These are phyloP conservation scores for Oryzias melastigma DNA, from an alignment of 2,113 vertebrate genomes.

Conservation along the genomic window DNA sequence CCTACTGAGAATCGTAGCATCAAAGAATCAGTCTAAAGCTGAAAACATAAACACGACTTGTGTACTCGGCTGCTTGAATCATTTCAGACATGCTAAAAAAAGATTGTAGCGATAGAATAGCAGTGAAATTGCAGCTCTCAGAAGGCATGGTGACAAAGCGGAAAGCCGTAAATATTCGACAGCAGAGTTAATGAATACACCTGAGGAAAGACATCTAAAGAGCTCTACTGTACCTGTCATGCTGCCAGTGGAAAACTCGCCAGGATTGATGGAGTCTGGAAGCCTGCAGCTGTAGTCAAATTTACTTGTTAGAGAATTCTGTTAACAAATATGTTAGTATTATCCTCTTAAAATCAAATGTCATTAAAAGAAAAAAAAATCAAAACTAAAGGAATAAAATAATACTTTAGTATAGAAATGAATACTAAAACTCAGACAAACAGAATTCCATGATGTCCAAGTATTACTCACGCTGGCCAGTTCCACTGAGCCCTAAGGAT, in stretches of 20 bases:
- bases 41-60: constrained; percentile 17
- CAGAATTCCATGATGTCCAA: constrained; percentile 36
- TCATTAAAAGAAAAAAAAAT: background rate
- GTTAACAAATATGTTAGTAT: background rate
- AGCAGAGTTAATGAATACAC: constrained; percentile 53
- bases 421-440: constrained; percentile 23
- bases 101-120: constrained; percentile 6
- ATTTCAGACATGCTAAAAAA: constrained; percentile 7
- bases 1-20: no score
- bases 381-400: constrained; percentile 5
- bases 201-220: constrained; percentile 25
- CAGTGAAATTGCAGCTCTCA: constrained; percentile 17
- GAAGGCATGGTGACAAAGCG: constrained; percentile 21
- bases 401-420: background rate
- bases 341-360: background rate
- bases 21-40: background rate
- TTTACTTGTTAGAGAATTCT: constrained; percentile 29
- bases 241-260: constrained; percentile 65
- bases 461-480: constrained; percentile 65
- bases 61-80: constrained; percentile 6
- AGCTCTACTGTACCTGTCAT: constrained; percentile 72
- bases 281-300: constrained; percentile 70
- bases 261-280: constrained; percentile 67
- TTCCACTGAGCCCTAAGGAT: constrained; percentile 59
- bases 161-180: constrained; percentile 29